Evolutionary conservation across 2,113 vertebrate genomes (phyloP), one percentile per base, ranked within the genome.

Genomic region (Corvus hawaiiensis): DNA sequence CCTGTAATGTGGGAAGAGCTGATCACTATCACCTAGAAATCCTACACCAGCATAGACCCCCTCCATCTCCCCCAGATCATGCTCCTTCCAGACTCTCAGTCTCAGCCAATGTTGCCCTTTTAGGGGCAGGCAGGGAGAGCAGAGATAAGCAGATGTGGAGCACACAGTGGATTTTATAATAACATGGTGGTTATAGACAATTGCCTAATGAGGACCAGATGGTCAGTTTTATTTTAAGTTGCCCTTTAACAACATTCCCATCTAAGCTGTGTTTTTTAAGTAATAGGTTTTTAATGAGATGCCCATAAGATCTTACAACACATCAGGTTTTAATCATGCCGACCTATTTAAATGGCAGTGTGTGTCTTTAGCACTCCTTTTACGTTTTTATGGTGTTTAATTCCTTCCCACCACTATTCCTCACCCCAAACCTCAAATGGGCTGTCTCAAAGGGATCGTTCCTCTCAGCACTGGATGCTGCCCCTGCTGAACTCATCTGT

Each of bases 181-280:
- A 97, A 96, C 92, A 77, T 15, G 18, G 94, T 89, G 93, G 94
- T 94, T 97, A 95, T 90, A 97, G 97, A 97, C 95, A 97, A 95
- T 94, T 95, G 94, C 96, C 71, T 97, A 97, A 97, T 94, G 90
- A 96, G 73, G 81, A 97, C 92, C 97, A 97, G 96, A 97, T 97
- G 96, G 95, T 87, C 96, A 97, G 79, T 96, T 97, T 96, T 95
- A 96, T 95, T 97, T 96, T 94, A 95, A 95, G 94, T 93, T 95
- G 94, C 86, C 92, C 94, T 96, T 97, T 96, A 96, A 97, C 96
- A 96, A 93, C 95, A 93, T 90, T 97, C 94, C 94, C 67, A 91
- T 95, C 81, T 92, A 94, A 94, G 93, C 91, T 93, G 91, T 88
- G 83, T 95, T 96, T 97, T 94, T 91, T 96, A 95, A 95, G 94